Evolutionary conservation across 2,113 vertebrate genomes (phyloP), one percentile per base, ranked within the genome.

Genomic region (Aviceda subcristata): DNA sequence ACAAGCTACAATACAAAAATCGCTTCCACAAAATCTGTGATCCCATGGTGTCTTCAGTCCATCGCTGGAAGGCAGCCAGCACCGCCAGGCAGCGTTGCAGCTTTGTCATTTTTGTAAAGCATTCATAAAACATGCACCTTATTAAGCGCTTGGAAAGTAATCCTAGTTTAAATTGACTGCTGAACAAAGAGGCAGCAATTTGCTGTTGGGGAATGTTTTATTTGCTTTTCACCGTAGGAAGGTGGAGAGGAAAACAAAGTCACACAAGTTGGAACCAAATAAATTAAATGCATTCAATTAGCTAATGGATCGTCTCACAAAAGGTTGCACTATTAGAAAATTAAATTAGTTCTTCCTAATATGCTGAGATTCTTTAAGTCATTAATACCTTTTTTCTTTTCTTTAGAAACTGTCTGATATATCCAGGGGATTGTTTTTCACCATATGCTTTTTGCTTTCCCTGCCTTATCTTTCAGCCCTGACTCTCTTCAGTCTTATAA

Each of bases 241-340:
- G 76, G 80, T 89, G 77, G 56, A 53, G 73, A 87, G 84, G 89
- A 91, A 94, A 93, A 91, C 88, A 94, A 76, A 94, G 91, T 90
- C 91, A 94, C 60, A 53, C 66, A 60, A 91, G 57, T 43, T 88
- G 74, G 66, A 95, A 76, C 64, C 26, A 92, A 92, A 71, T 51
- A 90, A 81, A 84, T 81, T 60, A 82, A 94, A 94, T 88, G 69
- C 62, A 81, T 94, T 89, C 89, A 94, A 95, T 95, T 91, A 97
- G 80, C 74, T 95, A 97, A 96, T 96, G 94, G 89, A 82, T 30
- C 62, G 26, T 76, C 77, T 95, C 92, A 85, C 48, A 69, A 87
- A 91, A 84, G 69, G 57, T 64, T 87, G 53, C 53, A 16, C 66
- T 85, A 34, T 69, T 62, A 87, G 76, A 53, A 95, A 95, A 97